Evolutionary conservation across 2,888 invertebrate species (phyloP).

Genomic region (Tolmerus cingulatus): DNA sequence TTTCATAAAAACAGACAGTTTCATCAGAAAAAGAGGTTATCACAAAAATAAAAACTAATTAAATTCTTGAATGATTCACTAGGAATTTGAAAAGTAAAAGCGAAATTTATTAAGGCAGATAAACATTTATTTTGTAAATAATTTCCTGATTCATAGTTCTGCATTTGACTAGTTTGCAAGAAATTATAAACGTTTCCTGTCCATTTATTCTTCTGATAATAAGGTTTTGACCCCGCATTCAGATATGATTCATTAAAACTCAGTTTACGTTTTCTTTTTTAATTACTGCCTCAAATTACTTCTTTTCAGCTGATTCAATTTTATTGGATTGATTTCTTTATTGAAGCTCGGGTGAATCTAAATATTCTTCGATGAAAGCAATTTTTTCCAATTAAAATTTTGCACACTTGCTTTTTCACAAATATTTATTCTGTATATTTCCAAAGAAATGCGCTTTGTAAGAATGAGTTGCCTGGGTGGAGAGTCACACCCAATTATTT

Average conservation of each 20-base stretch:
- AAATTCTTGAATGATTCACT: neutral
- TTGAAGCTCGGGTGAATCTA: neutral
- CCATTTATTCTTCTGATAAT: neutral
- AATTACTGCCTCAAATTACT: neutral
- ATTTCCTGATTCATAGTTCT: neutral
- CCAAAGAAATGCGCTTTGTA: neutral
- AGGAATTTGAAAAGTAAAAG: neutral
- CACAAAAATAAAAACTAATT: neutral
- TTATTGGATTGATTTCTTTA: neutral
- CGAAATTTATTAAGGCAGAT: neutral
- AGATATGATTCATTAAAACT: neutral
- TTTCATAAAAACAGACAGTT: neutral
- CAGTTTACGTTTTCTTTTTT: neutral
- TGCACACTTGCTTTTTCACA: neutral
- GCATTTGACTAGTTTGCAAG: neutral
- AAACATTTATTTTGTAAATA: neutral
- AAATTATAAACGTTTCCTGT: neutral
- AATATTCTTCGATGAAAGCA: neutral
- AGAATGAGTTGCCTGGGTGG: neutral
- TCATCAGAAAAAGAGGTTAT: neutral
- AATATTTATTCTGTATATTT: neutral
- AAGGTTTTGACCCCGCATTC: neutral
- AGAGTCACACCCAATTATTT: no score
- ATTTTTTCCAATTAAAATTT: neutral
- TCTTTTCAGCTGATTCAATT: neutral